These are phyloP conservation scores for Myzus persicae DNA, from an alignment of 1,140 invertebrate species.

Conservation along the genomic window DNA sequence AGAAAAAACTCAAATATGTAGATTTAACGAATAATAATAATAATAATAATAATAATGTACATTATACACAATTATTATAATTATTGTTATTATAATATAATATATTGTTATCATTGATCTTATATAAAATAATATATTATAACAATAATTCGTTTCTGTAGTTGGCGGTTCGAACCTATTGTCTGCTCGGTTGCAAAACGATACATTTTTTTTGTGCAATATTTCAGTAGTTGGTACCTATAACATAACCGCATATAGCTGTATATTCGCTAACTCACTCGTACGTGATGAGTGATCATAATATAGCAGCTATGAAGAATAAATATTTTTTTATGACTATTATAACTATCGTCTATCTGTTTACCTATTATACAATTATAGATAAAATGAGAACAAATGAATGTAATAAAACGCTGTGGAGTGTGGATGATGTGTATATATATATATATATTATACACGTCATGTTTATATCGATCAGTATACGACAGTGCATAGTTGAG, in stretches of 20 bases:
- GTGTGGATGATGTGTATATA: not conserved
- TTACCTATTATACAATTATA: conserved; percentile 12
- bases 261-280: not conserved
- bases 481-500: not conserved
- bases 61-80: too few species aligned
- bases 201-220: not conserved
- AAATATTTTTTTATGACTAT: conserved; percentile 18
- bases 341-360: not conserved
- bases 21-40: not conserved
- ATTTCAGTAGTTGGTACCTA: conserved; percentile 1
- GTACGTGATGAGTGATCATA: conserved; percentile 14
- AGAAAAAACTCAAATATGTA: too few species aligned
- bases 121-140: too few species aligned
- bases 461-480: not conserved
- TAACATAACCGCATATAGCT: not conserved
- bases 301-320: not conserved
- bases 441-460: not conserved
- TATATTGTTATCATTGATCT: not conserved
- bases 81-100: not conserved
- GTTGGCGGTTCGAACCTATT: not conserved
- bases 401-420: conserved; percentile 4
- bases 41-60: too few species aligned
- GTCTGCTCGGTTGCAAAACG: not conserved
- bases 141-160: not conserved
- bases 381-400: conserved; percentile 22